Evolutionary conservation across 2,797 vertebrate genomes (phyloP), one percentile per base, ranked within the genome.

Genomic region (Enteromius trimaculatus): DNA sequence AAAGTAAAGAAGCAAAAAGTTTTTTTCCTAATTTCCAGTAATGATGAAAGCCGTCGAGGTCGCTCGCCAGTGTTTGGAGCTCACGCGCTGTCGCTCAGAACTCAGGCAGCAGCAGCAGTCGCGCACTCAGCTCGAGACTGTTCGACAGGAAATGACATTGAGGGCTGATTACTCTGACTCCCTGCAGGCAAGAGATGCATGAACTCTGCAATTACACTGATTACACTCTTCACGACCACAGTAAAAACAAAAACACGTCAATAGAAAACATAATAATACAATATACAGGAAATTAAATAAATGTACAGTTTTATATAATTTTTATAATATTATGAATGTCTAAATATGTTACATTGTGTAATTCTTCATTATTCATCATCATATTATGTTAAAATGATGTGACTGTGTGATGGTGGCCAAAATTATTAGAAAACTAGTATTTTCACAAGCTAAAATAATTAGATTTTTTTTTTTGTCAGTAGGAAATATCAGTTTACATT

Each of bases 131-230:
- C 55, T 82, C 86, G 75, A 80, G 91, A 84, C 83, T 90, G 86
- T 92, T 92, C 88, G 88, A 92, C 95, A 94, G 95, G 94, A 95
- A 95, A 92, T 93, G 92, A 66, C 91, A 94, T 91, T 91, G 91
- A 91, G 92, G 91, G 86, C 92, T 91, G 93, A 94, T 93, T 91
- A 89, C 86, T 93, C 90, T 89, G 42, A 92, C 92, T 95, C 93
- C 94, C 94, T 95, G 88, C 91, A 90, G 91, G 92, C 93, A 90
- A 90, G 79, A 92, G 92, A 93, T 90, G 79, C 85, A 62, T 82
- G 65, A 91, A 91, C 93, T 91, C 92, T 92, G 89, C 92, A 93
- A 94, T 92, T 92, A 93, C 90, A 84, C 75, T 68, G n/a, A 51
- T 53, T 53, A 34, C 60, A 37, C 42, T 66, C 60, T 53, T 90